phyloP scores from a whole-genome alignment of 1,140 invertebrate species.

The Sycobia sp. region DNA sequence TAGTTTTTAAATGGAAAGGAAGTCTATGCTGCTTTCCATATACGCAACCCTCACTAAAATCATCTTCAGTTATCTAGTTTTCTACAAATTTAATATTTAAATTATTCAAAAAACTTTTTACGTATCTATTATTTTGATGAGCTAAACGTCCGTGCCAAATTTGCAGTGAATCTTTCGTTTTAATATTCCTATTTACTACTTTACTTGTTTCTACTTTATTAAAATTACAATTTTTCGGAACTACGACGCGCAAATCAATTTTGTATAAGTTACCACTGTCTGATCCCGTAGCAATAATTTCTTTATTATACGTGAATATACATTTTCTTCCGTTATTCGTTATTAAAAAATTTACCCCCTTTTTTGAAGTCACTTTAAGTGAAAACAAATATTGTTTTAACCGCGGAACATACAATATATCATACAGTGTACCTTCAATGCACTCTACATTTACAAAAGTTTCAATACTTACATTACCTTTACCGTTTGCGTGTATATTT shows the following conservation, averaged over 20 bases:
- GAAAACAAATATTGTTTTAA: slow-evolving; percentile 1
- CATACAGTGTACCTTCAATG: background rate
- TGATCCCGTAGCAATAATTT: background rate
- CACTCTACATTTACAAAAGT: background rate
- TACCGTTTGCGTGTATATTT: background rate
- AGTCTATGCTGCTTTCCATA: slow-evolving; percentile 4
- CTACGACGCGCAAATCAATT: background rate
- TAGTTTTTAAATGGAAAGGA: background rate
- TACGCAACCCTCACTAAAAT: background rate
- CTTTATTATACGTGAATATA: background rate
- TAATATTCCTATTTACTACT: too few relatives aligned
- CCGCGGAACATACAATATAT: background rate
- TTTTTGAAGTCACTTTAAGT: background rate
- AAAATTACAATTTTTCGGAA: background rate
- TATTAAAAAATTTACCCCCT: slow-evolving; percentile 10
- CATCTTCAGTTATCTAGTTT: too few relatives aligned
- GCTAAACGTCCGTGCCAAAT: background rate
- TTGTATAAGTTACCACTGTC: slow-evolving; percentile 4
- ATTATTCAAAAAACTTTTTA: too few relatives aligned
- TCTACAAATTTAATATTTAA: background rate
- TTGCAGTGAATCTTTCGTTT: background rate
- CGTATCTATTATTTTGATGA: too few relatives aligned
- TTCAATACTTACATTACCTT: slow-evolving; percentile 7
- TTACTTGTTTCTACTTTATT: background rate
- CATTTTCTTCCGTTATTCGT: slow-evolving; percentile 1